phyloP scores from a whole-genome alignment of 2,888 invertebrate species.

The Philhelius pedissequus region DNA sequence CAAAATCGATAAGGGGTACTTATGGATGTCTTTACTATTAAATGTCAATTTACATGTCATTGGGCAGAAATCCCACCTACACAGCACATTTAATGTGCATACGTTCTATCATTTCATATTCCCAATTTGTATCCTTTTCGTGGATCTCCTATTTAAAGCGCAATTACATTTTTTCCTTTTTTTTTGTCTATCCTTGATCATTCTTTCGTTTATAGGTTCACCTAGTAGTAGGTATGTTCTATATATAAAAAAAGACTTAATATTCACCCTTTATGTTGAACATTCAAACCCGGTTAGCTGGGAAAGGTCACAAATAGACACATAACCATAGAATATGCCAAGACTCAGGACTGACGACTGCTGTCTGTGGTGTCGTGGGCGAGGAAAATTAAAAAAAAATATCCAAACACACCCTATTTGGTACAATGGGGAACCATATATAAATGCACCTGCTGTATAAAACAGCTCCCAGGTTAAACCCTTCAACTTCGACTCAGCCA shows the following conservation, averaged over 20 bases:
- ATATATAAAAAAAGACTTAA: not conserved
- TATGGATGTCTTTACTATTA: slow-evolving; percentile 70
- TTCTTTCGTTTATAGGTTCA: not conserved
- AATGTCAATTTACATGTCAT: slow-evolving; percentile 78
- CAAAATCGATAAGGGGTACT: not conserved
- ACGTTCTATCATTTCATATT: slow-evolving; percentile 35
- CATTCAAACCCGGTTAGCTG: slow-evolving; percentile 30
- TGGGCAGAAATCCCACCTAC: slow-evolving; percentile 70
- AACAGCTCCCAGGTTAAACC: slow-evolving; percentile 48
- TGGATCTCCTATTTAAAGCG: slow-evolving; percentile 74
- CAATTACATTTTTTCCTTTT: slow-evolving; percentile 72
- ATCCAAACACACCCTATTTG: slow-evolving; percentile 48
- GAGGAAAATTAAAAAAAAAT: slow-evolving; percentile 30
- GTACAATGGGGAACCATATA: slow-evolving; percentile 45
- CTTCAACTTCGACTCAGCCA: slow-evolving; percentile 20
- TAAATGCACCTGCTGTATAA: slow-evolving; percentile 31
- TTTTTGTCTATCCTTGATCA: slow-evolving; percentile 30
- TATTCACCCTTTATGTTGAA: slow-evolving; percentile 40
- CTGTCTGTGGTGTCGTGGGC: too few species aligned
- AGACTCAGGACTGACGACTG: not conserved
- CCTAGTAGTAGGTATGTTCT: not conserved
- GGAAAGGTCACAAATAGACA: slow-evolving; percentile 33
- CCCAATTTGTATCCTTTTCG: slow-evolving; percentile 47
- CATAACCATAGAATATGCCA: not conserved
- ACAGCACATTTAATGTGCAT: not conserved